Base-by-base conservation (phyloP, 2,888 invertebrate genomes). In the Zonitis immaculata region DNA sequence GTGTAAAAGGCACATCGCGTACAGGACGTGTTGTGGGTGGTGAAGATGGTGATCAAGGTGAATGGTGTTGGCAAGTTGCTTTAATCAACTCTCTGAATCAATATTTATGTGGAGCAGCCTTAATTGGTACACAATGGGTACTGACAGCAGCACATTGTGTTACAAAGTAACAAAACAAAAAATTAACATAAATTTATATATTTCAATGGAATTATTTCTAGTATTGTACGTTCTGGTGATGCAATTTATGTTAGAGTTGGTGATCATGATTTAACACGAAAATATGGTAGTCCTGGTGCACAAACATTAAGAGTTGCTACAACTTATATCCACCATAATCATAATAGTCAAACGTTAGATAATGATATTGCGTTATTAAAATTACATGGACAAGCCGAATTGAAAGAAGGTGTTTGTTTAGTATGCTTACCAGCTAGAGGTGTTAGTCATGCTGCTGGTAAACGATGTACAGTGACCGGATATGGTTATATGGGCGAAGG, bases 1-100 rank as follows among this genome's bases (percentile, higher is more conserved):
- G 95, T 0, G 91, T 94, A 0, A 95, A 94, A 77, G 94, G 94
- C 62, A 83, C 85, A 0, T 80, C 84, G 6, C 76, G 85, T 42
- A 79, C 73, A 6, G 79, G 76, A 4, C 75, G 79, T 57, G 93
- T 95, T 54, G 93, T 95, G 59, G 95, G 95, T 9, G 95, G 95
- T 11, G 90, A 88, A 74, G 94, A 95, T 72, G 91, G 94, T 1
- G 88, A 87, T 64, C 88, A 92, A 53, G 93, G 91, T 43, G 94
- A 94, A 79, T 95, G 94, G 93, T 94, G 94, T 76, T 94, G 94
- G 94, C 93, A 93, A 78, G 91, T 91, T 60, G 95, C 95, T 1
- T 81, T 95, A 61, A 94, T 95, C 73, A 95, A 95, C 77, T 91
- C 92, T 1, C 79, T 92, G 52, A 95, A 95, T 78, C 95, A 95